Evolutionary conservation across 1,140 invertebrate species (phyloP), one percentile per base, ranked within the genome.

Genomic region (Drosophila pachea): DNA sequence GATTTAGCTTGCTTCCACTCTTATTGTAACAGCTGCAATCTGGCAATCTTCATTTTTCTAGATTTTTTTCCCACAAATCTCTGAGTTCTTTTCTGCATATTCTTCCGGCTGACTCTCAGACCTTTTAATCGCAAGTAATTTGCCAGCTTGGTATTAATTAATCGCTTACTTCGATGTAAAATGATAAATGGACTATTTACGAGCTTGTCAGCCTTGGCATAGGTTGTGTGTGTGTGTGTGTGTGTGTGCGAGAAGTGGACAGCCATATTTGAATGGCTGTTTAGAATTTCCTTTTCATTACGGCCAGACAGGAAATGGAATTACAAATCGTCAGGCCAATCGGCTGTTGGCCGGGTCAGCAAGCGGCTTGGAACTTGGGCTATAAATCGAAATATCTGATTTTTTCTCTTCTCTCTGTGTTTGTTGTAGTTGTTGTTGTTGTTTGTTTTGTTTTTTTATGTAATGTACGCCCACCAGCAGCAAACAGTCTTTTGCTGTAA

Each of bases 401-500:
- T 43, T 43, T 43, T 5, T 43, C 14, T 16, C 12, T 43, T n/a
- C 14, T 43, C 22, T 53, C 32, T 45, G 8, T 60, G 42, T 47
- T 2, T 45, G 22, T 58, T 32, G 31, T n/a, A n/a, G n/a, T 43
- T 33, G 8, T 48, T 35, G 40, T 54, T 59, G 61, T 43, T 42
- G 5, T 42, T 14, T 43, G 12, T 12, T 14, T 43, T 56, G 61
- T 31, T 35, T 48, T 59, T 59, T 65, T 48, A 61, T 78, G 79
- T 78, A 79, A 61, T 76, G 68, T 53, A 74, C 81, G 81, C 81
- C 81, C 74, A 86, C 81, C 67, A 49, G 22, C 22, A 56, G 61
- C 66, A 63, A 76, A 73, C 69, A 22, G 74, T 74, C 67, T 73
- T 79, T 76, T 68, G 67, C 70, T 81, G 82, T 81, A 86, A 86